Conservation (phyloP, 1,140 invertebrate genomes). For the Riptortus pedestris region DNA sequence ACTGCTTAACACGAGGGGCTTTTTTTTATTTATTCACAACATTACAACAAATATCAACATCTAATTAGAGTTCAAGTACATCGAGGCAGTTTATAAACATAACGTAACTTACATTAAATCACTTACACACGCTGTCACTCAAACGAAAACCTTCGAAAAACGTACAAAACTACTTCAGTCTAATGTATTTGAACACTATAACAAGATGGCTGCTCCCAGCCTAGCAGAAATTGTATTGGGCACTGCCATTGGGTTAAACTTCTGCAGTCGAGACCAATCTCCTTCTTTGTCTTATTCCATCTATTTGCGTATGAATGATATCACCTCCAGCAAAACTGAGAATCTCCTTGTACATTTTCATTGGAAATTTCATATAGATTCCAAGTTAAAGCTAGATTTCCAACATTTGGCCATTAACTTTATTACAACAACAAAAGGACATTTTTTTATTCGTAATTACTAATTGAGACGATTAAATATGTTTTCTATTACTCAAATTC, state of each 20-base stretch:
- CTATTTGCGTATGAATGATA: constrained; percentile 14
- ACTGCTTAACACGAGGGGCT: constrained; percentile 24
- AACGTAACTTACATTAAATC: constrained; percentile 28
- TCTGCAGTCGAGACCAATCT: constrained; percentile 1
- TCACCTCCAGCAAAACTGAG: not conserved
- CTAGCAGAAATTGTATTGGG: not conserved
- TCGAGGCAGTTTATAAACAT: no score
- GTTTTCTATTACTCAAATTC: no score
- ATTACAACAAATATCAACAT: no score
- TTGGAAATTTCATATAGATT: no score
- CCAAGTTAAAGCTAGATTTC: no score
- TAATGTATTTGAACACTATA: constrained; percentile 32
- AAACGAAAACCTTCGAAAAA: constrained; percentile 24
- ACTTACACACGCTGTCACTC: constrained; percentile 21
- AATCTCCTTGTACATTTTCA: no score
- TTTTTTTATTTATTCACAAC: constrained; percentile 9
- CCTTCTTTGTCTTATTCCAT: not conserved
- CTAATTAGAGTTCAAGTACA: no score
- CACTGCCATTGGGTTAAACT: not conserved
- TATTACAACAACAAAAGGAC: no score
- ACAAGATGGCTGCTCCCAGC: constrained; percentile 29
- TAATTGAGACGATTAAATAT: no score
- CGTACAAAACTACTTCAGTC: constrained; percentile 25
- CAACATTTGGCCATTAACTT: no score
- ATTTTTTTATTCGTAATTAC: no score